These are phyloP conservation scores for Coronaproctus castanopsis DNA, from an alignment of 2,888 invertebrate genomes.

Conservation along the genomic window DNA sequence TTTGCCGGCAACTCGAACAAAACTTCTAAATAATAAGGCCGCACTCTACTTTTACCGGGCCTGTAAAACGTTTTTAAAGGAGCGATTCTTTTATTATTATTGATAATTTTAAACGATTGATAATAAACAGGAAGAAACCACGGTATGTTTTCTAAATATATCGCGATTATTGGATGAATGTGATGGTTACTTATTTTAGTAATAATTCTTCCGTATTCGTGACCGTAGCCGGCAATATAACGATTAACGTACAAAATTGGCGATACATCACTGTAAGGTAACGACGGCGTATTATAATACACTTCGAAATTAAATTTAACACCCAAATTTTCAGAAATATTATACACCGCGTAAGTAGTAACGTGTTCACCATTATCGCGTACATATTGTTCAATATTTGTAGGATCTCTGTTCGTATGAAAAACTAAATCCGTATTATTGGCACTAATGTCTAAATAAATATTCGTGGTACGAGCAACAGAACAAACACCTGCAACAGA, in stretches of 20 bases:
- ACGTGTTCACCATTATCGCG: slow-evolving; percentile 53
- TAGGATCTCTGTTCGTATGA: slow-evolving; percentile 40
- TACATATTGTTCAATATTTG: slow-evolving; percentile 33
- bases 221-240: slow-evolving; percentile 17
- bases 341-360: slow-evolving; percentile 47
- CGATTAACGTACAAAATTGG: slow-evolving; percentile 17
- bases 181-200: slow-evolving; percentile 66
- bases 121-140: slow-evolving; percentile 80
- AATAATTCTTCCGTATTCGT: slow-evolving; percentile 47
- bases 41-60: slow-evolving; percentile 64
- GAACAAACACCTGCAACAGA: slow-evolving; percentile 64
- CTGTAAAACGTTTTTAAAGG: slow-evolving; percentile 31
- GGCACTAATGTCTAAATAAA: slow-evolving; percentile 58
- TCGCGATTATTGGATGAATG: slow-evolving; percentile 49
- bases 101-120: slow-evolving; percentile 53
- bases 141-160: slow-evolving; percentile 74
- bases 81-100: slow-evolving; percentile 35
- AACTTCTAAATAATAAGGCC: slow-evolving; percentile 74
- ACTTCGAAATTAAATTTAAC: slow-evolving; percentile 1
- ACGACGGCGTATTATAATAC: not conserved
- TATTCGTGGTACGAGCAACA: slow-evolving; percentile 49
- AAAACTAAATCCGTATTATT: slow-evolving; percentile 30
- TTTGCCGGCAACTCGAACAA: slow-evolving; percentile 56
- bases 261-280: not conserved
- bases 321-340: slow-evolving; percentile 29